Evolutionary conservation across 2,888 invertebrate genomes (phyloP).

Genomic region (Stenichneumon culpator): DNA sequence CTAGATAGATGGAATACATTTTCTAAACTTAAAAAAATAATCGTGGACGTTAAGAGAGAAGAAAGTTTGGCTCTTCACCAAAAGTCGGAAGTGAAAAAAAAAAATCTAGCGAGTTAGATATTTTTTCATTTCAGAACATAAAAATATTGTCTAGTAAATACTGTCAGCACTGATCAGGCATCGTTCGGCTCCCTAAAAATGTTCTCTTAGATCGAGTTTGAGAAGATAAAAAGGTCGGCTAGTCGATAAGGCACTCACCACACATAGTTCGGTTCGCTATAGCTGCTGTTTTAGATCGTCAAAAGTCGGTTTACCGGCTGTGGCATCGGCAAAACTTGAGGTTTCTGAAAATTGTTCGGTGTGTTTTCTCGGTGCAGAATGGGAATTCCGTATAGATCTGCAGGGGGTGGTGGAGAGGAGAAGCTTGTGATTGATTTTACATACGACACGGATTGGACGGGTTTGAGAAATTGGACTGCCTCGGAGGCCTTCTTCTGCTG

Average conservation of each 20-base stretch:
- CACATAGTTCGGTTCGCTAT: neutral
- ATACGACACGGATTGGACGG: conserved; percentile 85
- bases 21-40: neutral
- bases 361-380: conserved; percentile 11
- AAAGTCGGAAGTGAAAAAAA: conserved; percentile 70
- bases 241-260: no score
- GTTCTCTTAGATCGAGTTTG: neutral
- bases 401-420: conserved; percentile 54
- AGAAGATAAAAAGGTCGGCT: no score
- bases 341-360: conserved; percentile 76
- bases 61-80: conserved; percentile 65
- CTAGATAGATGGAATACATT: no score
- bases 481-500: conserved; percentile 67
- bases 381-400: neutral
- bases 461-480: conserved; percentile 85
- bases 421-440: conserved; percentile 84
- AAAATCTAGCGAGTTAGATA: conserved; percentile 82
- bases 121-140: conserved; percentile 36
- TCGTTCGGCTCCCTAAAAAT: neutral
- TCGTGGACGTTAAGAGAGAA: neutral
- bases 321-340: conserved; percentile 68
- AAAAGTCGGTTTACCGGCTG: conserved; percentile 75
- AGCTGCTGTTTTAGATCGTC: neutral
- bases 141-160: neutral
- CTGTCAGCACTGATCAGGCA: neutral